These are phyloP conservation scores for Ramphastos sulfuratus DNA, from an alignment of 2,113 vertebrate genomes.

Conservation along the genomic window DNA sequence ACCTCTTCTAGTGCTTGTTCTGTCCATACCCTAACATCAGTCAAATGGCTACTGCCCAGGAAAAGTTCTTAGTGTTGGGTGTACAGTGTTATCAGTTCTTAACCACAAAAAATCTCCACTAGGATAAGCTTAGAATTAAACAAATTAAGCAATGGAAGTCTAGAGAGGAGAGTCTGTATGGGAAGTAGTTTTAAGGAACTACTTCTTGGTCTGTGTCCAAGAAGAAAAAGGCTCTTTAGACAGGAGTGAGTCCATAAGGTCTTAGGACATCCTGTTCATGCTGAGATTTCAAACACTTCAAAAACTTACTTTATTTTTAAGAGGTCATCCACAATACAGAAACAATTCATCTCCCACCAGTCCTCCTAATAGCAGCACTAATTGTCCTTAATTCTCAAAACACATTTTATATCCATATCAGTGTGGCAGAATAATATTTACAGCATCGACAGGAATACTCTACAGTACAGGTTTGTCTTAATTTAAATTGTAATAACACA, in stretches of 20 bases:
- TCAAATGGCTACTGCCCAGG: background rate
- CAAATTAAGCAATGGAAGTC: background rate
- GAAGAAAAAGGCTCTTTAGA: background rate
- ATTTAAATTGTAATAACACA: background rate
- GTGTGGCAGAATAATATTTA: background rate
- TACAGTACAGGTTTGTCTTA: background rate
- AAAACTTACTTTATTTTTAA: constrained; percentile 44
- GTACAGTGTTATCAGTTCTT: constrained; percentile 8
- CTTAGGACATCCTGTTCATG: constrained; percentile 8
- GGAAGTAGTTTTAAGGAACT: background rate
- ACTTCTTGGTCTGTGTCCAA: background rate
- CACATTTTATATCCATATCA: background rate
- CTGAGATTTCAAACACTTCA: constrained; percentile 40
- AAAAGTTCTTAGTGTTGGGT: background rate
- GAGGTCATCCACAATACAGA: constrained; percentile 20
- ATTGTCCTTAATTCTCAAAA: background rate
- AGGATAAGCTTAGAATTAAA: constrained; percentile 2
- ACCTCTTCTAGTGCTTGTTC: background rate
- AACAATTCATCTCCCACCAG: background rate
- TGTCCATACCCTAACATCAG: background rate
- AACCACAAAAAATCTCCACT: background rate
- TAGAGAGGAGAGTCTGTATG: background rate
- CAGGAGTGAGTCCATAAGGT: background rate
- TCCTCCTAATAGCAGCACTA: background rate
- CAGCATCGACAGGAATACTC: background rate